Evolutionary conservation across 1,140 invertebrate genomes (phyloP).

Genomic region (Halyomorpha halys): DNA sequence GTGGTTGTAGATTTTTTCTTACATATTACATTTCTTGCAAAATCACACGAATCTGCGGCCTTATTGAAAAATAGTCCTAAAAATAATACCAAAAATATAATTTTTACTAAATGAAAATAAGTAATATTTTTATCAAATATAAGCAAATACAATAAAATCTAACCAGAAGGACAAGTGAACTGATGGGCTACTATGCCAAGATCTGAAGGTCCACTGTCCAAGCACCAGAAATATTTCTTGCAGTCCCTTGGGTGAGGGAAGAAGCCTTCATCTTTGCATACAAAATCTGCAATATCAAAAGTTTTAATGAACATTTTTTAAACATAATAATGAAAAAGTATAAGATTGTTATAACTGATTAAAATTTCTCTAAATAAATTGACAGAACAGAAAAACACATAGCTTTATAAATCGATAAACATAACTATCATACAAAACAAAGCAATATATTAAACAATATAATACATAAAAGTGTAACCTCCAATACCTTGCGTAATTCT

Average conservation of each 20-base stretch:
- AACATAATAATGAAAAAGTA: too few relatives aligned
- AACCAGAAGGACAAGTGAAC: constrained; percentile 83
- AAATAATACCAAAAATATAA: constrained; percentile 21
- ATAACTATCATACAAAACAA: too few relatives aligned
- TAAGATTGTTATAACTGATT: too few relatives aligned
- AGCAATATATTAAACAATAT: too few relatives aligned
- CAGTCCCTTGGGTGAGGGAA: constrained; percentile 86
- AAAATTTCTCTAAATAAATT: too few relatives aligned
- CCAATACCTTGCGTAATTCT: too few relatives aligned
- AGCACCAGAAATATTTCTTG: constrained; percentile 91
- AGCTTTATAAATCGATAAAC: too few relatives aligned
- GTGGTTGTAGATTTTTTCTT: constrained; percentile 41
- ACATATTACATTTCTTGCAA: constrained; percentile 76
- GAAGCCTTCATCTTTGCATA: constrained; percentile 88
- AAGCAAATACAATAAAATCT: neutral
- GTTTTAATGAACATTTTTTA: too few relatives aligned
- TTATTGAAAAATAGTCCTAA: constrained; percentile 81
- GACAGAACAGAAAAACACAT: too few relatives aligned
- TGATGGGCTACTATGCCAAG: constrained; percentile 83
- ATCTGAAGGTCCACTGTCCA: constrained; percentile 78
- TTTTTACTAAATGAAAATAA: constrained; percentile 2
- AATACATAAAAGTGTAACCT: too few relatives aligned
- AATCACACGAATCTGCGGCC: constrained; percentile 82
- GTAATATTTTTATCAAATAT: neutral
- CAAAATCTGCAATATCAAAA: constrained; percentile 53